phyloP scores from a whole-genome alignment of 1,140 invertebrate genomes.

The Trypoxylus dichotomus region DNA sequence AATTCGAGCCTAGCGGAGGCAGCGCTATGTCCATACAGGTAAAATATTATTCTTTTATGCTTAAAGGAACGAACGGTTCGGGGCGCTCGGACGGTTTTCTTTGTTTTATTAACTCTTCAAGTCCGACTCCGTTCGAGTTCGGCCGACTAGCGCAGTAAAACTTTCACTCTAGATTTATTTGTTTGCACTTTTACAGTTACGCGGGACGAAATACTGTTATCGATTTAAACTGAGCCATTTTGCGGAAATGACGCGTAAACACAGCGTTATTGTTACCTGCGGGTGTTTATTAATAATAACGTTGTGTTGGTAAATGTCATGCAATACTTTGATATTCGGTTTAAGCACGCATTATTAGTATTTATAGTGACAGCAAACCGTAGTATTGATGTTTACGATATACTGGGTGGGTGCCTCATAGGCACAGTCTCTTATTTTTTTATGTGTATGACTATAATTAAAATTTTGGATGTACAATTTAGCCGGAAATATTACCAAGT shows the following conservation, averaged over 20 bases:
- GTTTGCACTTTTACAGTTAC: conserved; percentile 1
- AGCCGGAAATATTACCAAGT: too few relatives aligned
- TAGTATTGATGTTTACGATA: too few relatives aligned
- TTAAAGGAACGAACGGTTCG: neutral
- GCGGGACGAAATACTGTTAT: neutral
- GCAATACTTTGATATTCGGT: neutral
- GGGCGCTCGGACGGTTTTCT: neutral
- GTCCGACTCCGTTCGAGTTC: neutral
- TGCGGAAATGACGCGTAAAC: neutral
- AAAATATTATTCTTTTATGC: conserved; percentile 8
- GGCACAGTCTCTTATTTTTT: too few relatives aligned
- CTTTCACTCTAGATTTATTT: conserved; percentile 3
- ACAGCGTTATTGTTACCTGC: neutral
- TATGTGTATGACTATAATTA: too few relatives aligned
- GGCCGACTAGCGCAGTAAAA: neutral
- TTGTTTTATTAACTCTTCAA: conserved; percentile 7
- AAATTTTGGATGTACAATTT: too few relatives aligned
- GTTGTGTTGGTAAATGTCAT: neutral
- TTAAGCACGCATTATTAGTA: neutral
- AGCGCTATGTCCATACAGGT: neutral
- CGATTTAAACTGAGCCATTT: neutral
- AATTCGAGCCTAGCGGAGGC: neutral
- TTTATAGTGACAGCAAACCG: neutral
- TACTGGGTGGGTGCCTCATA: too few relatives aligned
- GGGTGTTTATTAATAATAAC: neutral